Percentiles rank a stretch among this genome's conserved stretches.
These are phyloP conservation scores for Melanerpes formicivorus DNA, from an alignment of 2,113 vertebrate genomes.

Conservation along the genomic window DNA sequence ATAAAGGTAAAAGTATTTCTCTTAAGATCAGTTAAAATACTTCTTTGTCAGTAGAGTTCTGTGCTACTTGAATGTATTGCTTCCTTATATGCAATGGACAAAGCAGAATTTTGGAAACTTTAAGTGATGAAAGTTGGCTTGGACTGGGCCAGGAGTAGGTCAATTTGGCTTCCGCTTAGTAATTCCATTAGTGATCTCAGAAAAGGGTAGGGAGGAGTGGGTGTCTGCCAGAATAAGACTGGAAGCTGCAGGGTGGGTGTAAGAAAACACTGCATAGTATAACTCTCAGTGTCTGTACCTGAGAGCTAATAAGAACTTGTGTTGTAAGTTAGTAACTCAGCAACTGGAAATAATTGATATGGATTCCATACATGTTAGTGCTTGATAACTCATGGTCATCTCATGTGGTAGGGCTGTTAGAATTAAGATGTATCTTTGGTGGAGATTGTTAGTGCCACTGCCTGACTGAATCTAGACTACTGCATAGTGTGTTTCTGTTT, in stretches of 20 bases:
- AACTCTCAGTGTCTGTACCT: not conserved
- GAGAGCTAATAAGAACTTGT: not conserved
- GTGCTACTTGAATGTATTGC: not conserved
- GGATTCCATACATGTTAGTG: not conserved
- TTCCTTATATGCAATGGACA: not conserved
- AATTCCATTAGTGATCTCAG: not conserved
- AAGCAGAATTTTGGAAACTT: not conserved
- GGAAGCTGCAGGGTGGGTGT: not conserved
- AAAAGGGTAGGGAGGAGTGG: not conserved
- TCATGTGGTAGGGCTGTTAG: not conserved
- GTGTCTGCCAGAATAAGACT: not conserved
- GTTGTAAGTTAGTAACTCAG: not conserved
- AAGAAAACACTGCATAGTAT: not conserved
- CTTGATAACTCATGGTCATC: not conserved
- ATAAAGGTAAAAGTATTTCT: slow-evolving; percentile 81
- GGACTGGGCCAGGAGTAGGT: not conserved
- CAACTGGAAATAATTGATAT: not conserved
- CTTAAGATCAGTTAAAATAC: not conserved
- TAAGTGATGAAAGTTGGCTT: not conserved
- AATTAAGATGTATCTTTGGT: not conserved
- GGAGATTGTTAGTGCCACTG: not conserved
- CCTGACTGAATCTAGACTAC: not conserved
- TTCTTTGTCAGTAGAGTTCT: not conserved
- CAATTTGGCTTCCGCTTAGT: not conserved
- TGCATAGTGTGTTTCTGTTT: not conserved